Conservation (phyloP, 1,140 invertebrate species). For the Drosophila parvula region DNA sequence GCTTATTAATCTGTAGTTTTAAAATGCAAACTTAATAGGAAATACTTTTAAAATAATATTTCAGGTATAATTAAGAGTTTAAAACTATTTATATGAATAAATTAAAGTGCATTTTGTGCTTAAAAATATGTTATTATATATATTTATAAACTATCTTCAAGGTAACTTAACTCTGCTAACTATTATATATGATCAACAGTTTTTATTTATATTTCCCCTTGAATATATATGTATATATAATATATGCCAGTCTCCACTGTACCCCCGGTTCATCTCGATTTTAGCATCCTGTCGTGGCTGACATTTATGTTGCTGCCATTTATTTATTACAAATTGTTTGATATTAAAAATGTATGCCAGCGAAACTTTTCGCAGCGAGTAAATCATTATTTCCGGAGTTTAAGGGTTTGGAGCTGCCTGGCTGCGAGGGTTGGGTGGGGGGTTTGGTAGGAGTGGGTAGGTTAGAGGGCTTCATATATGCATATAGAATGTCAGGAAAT, state of each 20-base stretch:
- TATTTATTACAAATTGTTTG: conserved; percentile 81
- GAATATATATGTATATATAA: neutral
- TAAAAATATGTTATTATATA: too few species aligned
- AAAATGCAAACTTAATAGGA: too few species aligned
- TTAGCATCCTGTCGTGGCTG: conserved; percentile 55
- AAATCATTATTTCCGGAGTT: conserved; percentile 57
- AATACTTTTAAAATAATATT: too few species aligned
- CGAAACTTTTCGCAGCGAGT: conserved; percentile 48
- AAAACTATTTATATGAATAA: too few species aligned
- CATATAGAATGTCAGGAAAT: conserved; percentile 75
- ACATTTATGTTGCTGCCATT: conserved; percentile 71
- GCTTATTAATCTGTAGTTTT: too few species aligned
- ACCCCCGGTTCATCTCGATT: neutral
- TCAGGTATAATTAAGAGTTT: too few species aligned
- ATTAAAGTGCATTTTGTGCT: too few species aligned
- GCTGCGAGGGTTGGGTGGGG: neutral
- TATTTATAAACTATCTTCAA: too few species aligned
- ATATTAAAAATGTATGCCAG: conserved; percentile 73
- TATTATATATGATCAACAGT: too few species aligned
- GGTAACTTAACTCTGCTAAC: too few species aligned
- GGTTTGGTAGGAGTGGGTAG: neutral
- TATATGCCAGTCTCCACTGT: neutral
- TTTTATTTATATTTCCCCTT: neutral
- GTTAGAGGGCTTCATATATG: conserved; percentile 32
- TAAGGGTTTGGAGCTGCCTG: neutral